These are phyloP conservation scores for Speoplatyrhinus poulsoni DNA, from an alignment of 2,113 vertebrate genomes.

Conservation along the genomic window DNA sequence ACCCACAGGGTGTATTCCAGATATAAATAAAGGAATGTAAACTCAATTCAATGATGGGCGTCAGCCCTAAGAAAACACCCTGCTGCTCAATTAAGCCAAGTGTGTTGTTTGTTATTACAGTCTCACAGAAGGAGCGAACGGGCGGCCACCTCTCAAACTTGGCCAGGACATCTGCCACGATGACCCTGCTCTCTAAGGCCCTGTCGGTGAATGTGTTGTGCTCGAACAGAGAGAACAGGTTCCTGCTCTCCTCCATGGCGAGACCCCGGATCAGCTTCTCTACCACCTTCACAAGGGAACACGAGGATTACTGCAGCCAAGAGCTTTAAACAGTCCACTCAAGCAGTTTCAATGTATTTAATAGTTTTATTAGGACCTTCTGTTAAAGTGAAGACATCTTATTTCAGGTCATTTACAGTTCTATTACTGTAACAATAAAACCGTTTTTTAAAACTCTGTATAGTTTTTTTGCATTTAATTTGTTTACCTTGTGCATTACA, in stretches of 20 bases:
- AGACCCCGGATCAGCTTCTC: slow-evolving; percentile 96
- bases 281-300: slow-evolving; percentile 82
- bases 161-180: slow-evolving; percentile 92
- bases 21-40: too few relatives aligned
- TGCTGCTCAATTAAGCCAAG: not conserved
- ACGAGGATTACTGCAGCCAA: not conserved
- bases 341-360: not conserved
- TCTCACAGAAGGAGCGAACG: not conserved
- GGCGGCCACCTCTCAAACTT: slow-evolving; percentile 92
- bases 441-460: too few relatives aligned
- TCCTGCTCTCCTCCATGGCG: slow-evolving; percentile 98
- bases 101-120: not conserved
- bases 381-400: too few relatives aligned
- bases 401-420: too few relatives aligned
- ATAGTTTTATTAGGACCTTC: too few relatives aligned
- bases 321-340: not conserved
- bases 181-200: slow-evolving; percentile 93
- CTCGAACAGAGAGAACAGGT: slow-evolving; percentile 97
- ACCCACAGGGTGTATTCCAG: too few relatives aligned
- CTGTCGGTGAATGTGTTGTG: slow-evolving; percentile 86
- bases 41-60: too few relatives aligned
- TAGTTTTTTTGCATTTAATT: too few relatives aligned
- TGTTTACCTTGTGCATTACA: too few relatives aligned
- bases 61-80: too few relatives aligned
- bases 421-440: too few relatives aligned